These are phyloP conservation scores for Lycaena phlaeas DNA, from an alignment of 2,888 invertebrate species.

Conservation along the genomic window DNA sequence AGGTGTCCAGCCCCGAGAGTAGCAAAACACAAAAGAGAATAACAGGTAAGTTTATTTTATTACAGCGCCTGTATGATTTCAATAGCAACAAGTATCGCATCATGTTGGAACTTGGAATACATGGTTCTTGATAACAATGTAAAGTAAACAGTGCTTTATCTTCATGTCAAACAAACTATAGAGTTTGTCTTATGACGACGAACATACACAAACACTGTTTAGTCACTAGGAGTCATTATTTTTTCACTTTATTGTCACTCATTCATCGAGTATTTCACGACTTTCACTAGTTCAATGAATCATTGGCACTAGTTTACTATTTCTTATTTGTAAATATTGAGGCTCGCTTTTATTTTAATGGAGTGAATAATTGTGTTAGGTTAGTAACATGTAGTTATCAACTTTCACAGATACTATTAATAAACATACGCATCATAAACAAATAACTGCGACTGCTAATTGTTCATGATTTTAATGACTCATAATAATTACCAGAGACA, in stretches of 20 bases:
- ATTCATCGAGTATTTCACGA: no score
- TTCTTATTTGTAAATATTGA: background rate
- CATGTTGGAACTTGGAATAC: constrained; percentile 12
- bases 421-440: no score
- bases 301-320: background rate
- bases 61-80: constrained; percentile 13
- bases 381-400: no score
- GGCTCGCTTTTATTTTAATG: no score
- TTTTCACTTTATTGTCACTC: background rate
- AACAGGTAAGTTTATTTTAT: constrained; percentile 70
- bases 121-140: constrained; percentile 4
- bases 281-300: background rate
- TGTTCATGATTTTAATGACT: no score
- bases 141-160: constrained; percentile 6
- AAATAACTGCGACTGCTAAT: no score
- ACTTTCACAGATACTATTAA: no score
- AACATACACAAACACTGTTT: background rate
- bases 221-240: background rate
- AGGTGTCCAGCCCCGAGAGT: constrained; percentile 55
- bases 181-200: background rate
- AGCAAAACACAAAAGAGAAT: constrained; percentile 72
- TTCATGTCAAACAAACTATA: no score
- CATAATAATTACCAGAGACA: no score
- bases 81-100: constrained; percentile 7
- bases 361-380: no score